Base-by-base conservation (phyloP, 2,113 vertebrate genomes). In the human (Homo sapiens) region DNA sequence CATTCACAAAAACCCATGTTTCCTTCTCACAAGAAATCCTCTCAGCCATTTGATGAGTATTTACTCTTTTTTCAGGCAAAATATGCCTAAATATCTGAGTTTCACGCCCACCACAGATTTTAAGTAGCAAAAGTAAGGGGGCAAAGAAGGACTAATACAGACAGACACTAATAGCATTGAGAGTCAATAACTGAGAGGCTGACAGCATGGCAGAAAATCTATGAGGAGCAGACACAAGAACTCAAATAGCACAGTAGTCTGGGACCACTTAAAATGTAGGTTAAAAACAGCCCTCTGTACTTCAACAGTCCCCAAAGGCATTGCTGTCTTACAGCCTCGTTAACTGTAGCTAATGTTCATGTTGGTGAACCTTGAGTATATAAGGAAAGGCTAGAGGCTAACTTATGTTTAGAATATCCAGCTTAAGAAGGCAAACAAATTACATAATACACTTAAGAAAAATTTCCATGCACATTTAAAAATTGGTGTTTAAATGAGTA, bases 171-270 rank as follows among this genome's bases (percentile, higher is more conserved):
- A 93, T 27, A 92, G 68, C 61, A 55, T 27, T 0, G 0, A 45
- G 48, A 85, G 57, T 84, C 83, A 55, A 27, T 83, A 82, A 70
- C 92, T 68, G 72, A 84, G 87, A 76, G 45, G 61, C 84, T 52
- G 92, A 81, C 61, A 57, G 87, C 73, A 27, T 76, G 96, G 92
- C 94, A 97, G 97, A 84, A 96, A 97, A 96, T 96, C 97, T 66
- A 84, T 97, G 97, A 87, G 80, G 59, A 93, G 86, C 73, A 97
- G 96, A 95, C 95, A 81, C 61, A 55, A 52, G 96, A 92, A 55
- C 97, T 90, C 95, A 90, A 89, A 59, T 64, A 93, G 94, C 97
- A 52, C n/a, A 14, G 78, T 14, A 72, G 92, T 61, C 92, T 68
- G 95, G 94, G 97, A 80, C 68, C 68, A 84, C 93, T 97, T 93